Percentiles rank a stretch among this genome's conserved stretches.
phyloP scores from a whole-genome alignment of 2,113 vertebrate species.

The Ibidorhyncha struthersii region DNA sequence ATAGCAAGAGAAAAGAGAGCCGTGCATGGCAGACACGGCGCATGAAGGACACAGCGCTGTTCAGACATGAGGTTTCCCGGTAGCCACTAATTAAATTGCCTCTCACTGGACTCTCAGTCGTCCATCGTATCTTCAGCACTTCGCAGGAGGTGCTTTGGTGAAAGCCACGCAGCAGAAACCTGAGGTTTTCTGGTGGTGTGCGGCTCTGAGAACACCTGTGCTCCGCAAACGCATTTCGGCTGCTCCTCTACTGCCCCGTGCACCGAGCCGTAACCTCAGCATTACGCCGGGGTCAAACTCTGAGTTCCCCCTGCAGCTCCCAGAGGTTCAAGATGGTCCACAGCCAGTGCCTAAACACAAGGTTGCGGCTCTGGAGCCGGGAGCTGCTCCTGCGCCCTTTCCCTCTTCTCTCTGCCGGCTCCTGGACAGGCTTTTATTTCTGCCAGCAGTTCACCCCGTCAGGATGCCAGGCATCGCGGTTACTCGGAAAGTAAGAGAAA shows the following conservation, averaged over 20 bases:
- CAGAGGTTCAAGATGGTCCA: background rate
- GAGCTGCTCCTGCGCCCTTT: background rate
- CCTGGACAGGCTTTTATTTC: background rate
- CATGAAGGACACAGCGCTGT: rapidly evolving
- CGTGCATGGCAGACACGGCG: rapidly evolving
- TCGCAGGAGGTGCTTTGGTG: background rate
- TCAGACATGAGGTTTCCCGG: background rate
- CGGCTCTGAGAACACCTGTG: background rate
- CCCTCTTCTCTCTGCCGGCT: background rate
- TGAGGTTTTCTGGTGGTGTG: background rate
- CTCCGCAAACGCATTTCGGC: background rate
- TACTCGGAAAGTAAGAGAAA: background rate
- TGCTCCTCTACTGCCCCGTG: slow-evolving; percentile 40
- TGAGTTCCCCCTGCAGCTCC: background rate
- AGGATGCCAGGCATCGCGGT: rapidly evolving
- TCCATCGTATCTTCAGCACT: background rate
- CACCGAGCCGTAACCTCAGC: background rate
- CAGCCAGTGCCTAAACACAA: background rate
- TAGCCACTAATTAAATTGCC: background rate
- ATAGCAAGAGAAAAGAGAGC: background rate
- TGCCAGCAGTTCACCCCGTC: background rate
- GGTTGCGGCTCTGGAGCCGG: rapidly evolving
- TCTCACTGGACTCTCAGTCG: background rate
- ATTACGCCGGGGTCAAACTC: background rate
- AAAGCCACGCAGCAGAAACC: background rate